A percentile compares a stretch with the other conserved stretches of the same genome.
Conservation (phyloP, 1,140 invertebrate species). For the Cyrtorhinus lividipennis region DNA sequence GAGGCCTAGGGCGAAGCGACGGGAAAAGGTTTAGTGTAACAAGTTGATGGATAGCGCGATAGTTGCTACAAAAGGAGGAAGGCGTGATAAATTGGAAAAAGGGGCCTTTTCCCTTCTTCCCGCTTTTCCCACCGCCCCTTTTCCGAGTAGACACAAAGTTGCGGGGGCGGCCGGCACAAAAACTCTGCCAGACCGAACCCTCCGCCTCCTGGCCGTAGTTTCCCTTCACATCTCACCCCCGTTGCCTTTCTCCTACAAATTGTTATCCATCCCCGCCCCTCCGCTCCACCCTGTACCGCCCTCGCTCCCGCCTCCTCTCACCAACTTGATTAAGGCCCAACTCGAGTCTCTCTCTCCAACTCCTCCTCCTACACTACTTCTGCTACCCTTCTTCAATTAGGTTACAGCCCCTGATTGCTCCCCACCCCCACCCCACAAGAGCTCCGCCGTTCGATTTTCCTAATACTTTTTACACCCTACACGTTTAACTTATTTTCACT, state of each 20-base stretch:
- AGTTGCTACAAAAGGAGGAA: constrained; percentile 13
- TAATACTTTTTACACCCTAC: constrained; percentile 15
- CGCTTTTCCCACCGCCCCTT: background rate
- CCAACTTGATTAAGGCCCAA: constrained; percentile 14
- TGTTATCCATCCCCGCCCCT: constrained; percentile 11
- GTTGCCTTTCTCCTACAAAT: constrained; percentile 16
- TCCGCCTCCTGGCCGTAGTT: background rate
- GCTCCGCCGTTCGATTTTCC: constrained; percentile 1
- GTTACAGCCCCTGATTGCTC: constrained; percentile 10
- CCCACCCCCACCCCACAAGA: background rate
- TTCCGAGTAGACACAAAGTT: constrained; percentile 1
- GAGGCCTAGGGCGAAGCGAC: background rate
- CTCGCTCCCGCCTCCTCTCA: background rate
- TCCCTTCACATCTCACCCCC: background rate
- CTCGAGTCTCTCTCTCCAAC: background rate
- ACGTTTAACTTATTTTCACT: constrained; percentile 15
- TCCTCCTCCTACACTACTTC: background rate
- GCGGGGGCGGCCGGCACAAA: constrained; percentile 8
- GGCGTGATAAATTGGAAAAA: constrained; percentile 11
- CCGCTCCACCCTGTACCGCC: background rate
- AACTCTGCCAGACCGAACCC: constrained; percentile 7
- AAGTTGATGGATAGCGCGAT: constrained; percentile 14
- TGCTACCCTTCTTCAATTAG: constrained; percentile 9
- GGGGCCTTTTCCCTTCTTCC: background rate
- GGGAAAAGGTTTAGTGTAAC: constrained; percentile 12